These are phyloP conservation scores for Sebastes cheni DNA, from an alignment of 2,797 vertebrate species.

Conservation along the genomic window DNA sequence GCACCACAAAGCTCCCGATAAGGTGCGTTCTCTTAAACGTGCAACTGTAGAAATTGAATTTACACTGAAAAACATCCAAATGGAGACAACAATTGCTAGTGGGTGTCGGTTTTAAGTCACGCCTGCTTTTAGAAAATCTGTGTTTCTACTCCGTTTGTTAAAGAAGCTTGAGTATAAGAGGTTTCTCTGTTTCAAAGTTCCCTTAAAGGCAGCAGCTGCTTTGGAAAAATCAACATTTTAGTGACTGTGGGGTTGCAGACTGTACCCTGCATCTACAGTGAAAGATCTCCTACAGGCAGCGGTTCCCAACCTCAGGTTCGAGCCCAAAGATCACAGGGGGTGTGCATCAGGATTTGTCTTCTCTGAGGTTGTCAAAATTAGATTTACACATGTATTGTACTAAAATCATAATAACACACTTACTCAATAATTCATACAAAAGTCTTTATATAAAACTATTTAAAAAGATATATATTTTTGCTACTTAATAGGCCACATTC, in stretches of 20 bases:
- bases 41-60: constrained; percentile 18
- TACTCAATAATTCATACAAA: too few relatives aligned
- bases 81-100: neutral
- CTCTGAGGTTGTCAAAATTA: too few relatives aligned
- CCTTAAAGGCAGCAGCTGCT: neutral
- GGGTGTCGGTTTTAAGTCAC: neutral
- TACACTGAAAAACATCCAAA: constrained; percentile 17
- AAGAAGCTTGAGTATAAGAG: neutral
- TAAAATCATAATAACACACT: too few relatives aligned
- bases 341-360: too few relatives aligned
- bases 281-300: neutral
- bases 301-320: too few relatives aligned
- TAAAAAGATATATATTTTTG: too few relatives aligned
- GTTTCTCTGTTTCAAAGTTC: neutral
- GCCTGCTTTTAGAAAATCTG: neutral
- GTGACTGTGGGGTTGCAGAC: neutral
- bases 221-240: neutral
- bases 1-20: constrained; percentile 57
- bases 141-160: neutral
- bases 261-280: neutral
- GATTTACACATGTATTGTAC: too few relatives aligned
- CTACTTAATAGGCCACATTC: too few relatives aligned
- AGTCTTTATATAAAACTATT: too few relatives aligned
- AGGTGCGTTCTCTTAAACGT: constrained; percentile 31
- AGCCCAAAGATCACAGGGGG: too few relatives aligned